Base-by-base conservation (phyloP, 2,113 vertebrate genomes). In the Hylia prasina region DNA sequence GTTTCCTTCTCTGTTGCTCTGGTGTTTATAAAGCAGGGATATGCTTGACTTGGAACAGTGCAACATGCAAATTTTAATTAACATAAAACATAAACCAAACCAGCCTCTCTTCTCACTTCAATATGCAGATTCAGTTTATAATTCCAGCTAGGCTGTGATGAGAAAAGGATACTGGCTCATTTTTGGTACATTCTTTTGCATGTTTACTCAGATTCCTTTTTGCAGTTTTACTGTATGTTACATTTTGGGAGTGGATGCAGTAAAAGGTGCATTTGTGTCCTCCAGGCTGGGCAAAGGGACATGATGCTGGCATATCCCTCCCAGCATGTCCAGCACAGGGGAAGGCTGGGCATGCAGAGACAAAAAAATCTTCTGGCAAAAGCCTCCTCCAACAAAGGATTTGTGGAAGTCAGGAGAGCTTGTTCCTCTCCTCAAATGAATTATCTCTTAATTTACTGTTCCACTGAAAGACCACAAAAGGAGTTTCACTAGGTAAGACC, bases 41-140 rank as follows among this genome's bases (percentile, higher is more conserved):
- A 31, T 20, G 8, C 79, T 53, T 89, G 39, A 50, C 45, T 86
- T 92, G 81, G 76, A 91, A 77, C 47, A 90, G 42, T 72, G 54
- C 47, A 64, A 68, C 40, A 22, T 69, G 88, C 37, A 80, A 23
- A 81, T 95, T 91, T 77, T 79, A 93, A 84, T 94, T 93, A 91
- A 56, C 57, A 44, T 87, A 79, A 91, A 94, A 14, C 27, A 42
- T 75, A 64, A 92, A 82, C 2, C 28, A 82, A 72, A 58, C 15
- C 51, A 85, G 60, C 47, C 60, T 79, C 40, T 72, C 54, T 89
- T 60, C 44, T 86, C 39, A 33, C 47, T 85, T 91, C 35, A 39
- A 3, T 53, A 10, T 63, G 35, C 35, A 87, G 54, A 79, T 92
- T 86, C 30, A 45, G 13, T 45, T 90, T 82, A 33, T 86, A 85